Conservation (phyloP, 2,113 vertebrate species). For the Hymenochirus boettgeri region DNA sequence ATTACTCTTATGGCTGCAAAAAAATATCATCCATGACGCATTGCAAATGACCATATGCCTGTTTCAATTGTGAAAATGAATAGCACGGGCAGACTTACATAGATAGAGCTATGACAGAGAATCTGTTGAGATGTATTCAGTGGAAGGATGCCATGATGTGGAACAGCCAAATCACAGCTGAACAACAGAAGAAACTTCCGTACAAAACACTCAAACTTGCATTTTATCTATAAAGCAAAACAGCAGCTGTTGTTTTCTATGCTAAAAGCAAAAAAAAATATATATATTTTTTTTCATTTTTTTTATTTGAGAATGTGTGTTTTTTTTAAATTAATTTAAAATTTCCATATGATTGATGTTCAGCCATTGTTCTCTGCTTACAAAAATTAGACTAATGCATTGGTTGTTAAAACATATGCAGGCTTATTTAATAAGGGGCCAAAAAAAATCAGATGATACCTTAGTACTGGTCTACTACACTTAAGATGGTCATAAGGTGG, state of each 20-base stretch:
- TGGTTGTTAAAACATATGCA: too few species aligned
- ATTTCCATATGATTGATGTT: too few species aligned
- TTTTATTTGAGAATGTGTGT: conserved; percentile 21
- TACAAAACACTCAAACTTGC: conserved; percentile 24
- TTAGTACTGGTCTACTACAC: neutral
- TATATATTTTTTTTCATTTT: neutral
- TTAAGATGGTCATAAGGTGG: neutral
- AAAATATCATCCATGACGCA: conserved; percentile 1
- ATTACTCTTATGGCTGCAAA: conserved; percentile 3
- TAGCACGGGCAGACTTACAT: neutral
- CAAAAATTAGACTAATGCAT: neutral
- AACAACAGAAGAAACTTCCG: conserved; percentile 34
- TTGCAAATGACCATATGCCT: neutral
- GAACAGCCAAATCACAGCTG: conserved; percentile 25
- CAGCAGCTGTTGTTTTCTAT: conserved; percentile 40
- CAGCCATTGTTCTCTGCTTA: neutral
- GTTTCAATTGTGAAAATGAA: neutral
- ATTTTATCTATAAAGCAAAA: conserved; percentile 34
- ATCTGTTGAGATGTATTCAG: conserved; percentile 26
- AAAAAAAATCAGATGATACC: neutral
- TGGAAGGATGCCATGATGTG: conserved; percentile 32
- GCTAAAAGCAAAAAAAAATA: conserved; percentile 3
- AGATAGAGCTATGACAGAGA: conserved; percentile 6
- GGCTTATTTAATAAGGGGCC: too few species aligned
- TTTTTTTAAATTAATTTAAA: too few species aligned